Evolutionary conservation across 2,797 vertebrate species (phyloP).

Genomic region (Hypotaenidia philippensis): DNA sequence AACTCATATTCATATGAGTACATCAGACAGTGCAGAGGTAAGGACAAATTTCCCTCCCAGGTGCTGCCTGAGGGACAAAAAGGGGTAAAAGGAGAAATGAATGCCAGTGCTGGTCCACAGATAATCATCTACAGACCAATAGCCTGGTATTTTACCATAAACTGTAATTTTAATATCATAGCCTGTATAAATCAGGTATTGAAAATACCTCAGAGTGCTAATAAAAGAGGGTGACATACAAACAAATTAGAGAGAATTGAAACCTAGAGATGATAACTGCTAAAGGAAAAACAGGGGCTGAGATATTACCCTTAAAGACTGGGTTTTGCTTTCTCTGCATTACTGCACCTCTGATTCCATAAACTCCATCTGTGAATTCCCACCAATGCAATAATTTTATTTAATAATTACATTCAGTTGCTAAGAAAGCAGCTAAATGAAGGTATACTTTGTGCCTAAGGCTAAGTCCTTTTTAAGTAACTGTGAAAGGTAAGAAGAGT

Average conservation of each 20-base stretch:
- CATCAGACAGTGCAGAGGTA: neutral
- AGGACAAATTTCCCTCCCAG: neutral
- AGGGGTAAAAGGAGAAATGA: neutral
- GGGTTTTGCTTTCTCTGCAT: neutral
- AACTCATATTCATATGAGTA: neutral
- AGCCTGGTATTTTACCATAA: neutral
- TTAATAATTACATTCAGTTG: neutral
- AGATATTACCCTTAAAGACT: neutral
- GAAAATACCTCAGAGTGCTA: neutral
- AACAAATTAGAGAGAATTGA: neutral
- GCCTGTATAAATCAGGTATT: neutral
- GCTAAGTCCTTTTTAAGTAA: neutral
- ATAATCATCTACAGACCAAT: neutral
- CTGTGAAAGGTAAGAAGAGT: neutral
- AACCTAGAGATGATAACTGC: neutral
- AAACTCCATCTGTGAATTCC: neutral
- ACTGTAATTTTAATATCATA: neutral
- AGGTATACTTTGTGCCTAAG: neutral
- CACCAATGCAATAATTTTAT: neutral
- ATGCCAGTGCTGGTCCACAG: neutral
- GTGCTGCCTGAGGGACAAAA: neutral
- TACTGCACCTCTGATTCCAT: neutral
- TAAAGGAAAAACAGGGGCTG: neutral
- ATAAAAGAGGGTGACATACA: neutral
- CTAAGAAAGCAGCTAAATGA: neutral